These are phyloP conservation scores for Bradypus variegatus DNA, from an alignment of 2,797 vertebrate species.

Conservation along the genomic window DNA sequence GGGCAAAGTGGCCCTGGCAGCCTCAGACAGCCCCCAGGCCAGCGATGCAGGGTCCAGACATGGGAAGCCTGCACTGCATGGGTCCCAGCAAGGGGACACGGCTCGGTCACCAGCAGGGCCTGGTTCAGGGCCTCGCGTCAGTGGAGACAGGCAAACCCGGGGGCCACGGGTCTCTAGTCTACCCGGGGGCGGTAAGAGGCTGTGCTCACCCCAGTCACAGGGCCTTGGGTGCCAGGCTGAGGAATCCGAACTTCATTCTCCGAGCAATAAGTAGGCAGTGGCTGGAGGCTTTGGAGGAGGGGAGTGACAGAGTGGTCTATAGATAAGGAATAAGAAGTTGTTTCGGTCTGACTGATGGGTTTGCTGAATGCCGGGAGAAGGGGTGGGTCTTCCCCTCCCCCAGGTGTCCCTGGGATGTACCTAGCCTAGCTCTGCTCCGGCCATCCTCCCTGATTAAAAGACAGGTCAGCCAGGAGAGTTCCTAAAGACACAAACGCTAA, in stretches of 20 bases:
- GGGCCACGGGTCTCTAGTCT: background rate
- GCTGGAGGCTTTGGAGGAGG: background rate
- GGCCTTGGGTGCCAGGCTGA: background rate
- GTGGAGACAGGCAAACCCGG: background rate
- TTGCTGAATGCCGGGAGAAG: too few species aligned
- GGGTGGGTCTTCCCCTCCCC: background rate
- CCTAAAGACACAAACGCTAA: background rate
- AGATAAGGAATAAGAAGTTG: background rate
- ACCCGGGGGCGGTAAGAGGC: accelerated
- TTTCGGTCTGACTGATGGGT: too few species aligned
- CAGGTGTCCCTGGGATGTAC: background rate
- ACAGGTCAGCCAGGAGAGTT: background rate
- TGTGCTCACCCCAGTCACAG: background rate
- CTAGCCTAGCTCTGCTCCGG: background rate
- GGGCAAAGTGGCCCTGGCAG: background rate
- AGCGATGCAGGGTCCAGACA: too few species aligned
- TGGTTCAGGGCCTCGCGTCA: accelerated
- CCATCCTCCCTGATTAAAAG: background rate
- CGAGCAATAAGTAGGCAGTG: background rate
- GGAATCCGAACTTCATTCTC: background rate
- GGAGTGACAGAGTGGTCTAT: background rate
- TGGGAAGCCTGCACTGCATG: accelerated
- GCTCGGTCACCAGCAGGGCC: background rate
- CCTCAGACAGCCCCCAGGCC: background rate
- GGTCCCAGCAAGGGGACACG: accelerated